These are phyloP conservation scores for Sinodicranocentrus sp. DNA, from an alignment of 2,888 invertebrate species.

Conservation along the genomic window DNA sequence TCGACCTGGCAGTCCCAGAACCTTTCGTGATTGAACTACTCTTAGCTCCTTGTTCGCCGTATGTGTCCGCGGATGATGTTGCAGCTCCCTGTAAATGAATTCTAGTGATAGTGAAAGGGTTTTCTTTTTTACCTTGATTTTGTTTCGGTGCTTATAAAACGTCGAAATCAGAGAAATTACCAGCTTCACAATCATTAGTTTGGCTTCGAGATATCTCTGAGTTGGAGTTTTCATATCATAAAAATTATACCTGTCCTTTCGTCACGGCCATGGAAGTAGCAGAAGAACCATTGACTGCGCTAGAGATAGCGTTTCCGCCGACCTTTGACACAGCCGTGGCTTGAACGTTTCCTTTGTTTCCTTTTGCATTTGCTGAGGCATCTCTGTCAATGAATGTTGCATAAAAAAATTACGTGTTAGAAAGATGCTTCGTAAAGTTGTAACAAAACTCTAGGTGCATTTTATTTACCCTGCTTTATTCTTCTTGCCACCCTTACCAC, in stretches of 20 bases:
- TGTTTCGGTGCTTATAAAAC: too few species aligned
- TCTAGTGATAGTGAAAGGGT: too few species aligned
- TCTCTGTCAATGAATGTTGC: background rate
- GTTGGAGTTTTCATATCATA: too few species aligned
- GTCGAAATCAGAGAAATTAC: too few species aligned
- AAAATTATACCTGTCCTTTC: background rate
- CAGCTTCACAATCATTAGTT: too few species aligned
- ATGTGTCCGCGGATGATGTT: background rate
- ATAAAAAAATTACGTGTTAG: background rate
- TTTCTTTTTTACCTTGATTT: too few species aligned
- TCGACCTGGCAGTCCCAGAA: background rate
- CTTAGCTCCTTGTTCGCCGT: conserved; percentile 11
- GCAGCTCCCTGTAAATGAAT: conserved; percentile 17
- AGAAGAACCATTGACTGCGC: conserved; percentile 28
- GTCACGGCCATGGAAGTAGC: conserved; percentile 25
- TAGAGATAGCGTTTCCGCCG: conserved; percentile 11
- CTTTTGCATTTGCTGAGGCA: background rate
- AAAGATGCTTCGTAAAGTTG: too few species aligned
- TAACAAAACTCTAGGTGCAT: too few species aligned
- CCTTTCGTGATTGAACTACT: conserved; percentile 8
- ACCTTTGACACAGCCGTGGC: conserved; percentile 21
- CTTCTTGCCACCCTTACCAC: background rate
- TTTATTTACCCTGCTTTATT: background rate
- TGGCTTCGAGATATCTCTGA: too few species aligned
- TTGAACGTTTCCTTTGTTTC: conserved; percentile 1